Base-by-base conservation (phyloP, 1,140 invertebrate species). In the Anadara kagoshimensis region DNA sequence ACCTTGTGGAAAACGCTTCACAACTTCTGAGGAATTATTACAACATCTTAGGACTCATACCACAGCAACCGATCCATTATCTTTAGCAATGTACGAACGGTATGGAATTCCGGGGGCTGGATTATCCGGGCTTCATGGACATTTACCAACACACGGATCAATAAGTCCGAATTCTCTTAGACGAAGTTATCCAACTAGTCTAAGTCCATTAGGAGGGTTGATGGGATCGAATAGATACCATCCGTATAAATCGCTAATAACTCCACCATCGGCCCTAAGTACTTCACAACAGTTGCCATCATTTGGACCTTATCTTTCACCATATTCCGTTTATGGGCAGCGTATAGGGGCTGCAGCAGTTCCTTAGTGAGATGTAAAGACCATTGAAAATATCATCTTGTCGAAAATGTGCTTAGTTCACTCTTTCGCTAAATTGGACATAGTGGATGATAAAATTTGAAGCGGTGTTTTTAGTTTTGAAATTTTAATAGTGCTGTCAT, bases 21-120 rank as follows among this genome's bases (percentile, higher is more conserved):
- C 93, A 67, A 95, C 95, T 11, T 97, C 96, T 3, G 97, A 99
- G 61, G 97, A 99, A 89, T 92, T 99, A 1, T 91, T 99, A n/a
- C 95, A 96, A 82, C 98, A 99, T 90, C 91, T 99, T 36, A 92
- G 96, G 79, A 97, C 95, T 67, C 97, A 99, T 90, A 98, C 97
- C 0, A 93, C 91, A 85, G 87, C 59, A 91, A 78, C 51, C 82
- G 83, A 76, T 76, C 82, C 62, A 78, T 77, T 71, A 74, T 62
- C 74, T 70, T 80, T 74, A 78, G 85, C 83, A 29, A 77, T 75
- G 61, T 83, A 78, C 74, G 81, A 75, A 69, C 62, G 73, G 7
- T 75, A 78, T 58, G 79, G 79, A 45, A 49, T 78, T 22, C 65
- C 75, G 45, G 68, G 76, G 45, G 79, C 81, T 53, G 81, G 81